A percentile compares a stretch with the other conserved stretches of the same genome.
phyloP scores from a whole-genome alignment of 2,888 invertebrate species.

The Ferdinandea cuprea region DNA sequence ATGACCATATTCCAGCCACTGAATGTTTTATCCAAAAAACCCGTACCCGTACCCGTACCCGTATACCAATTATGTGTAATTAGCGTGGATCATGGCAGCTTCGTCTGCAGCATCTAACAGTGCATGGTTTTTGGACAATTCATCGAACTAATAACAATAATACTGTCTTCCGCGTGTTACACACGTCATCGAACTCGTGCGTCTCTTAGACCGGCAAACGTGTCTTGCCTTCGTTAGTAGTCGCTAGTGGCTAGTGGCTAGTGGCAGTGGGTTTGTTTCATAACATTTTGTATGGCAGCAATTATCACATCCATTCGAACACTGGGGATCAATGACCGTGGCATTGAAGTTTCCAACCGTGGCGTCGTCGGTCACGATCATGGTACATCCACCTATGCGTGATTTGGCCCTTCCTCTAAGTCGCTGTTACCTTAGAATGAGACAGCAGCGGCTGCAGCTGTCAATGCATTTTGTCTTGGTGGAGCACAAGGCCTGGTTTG shows the following conservation, averaged over 20 bases:
- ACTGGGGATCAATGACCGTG: conserved; percentile 66
- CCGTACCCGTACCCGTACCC: conserved; percentile 3
- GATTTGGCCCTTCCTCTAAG: conserved; percentile 17
- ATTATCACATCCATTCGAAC: conserved; percentile 55
- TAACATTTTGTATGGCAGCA: conserved; percentile 38
- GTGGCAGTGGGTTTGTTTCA: too few species aligned
- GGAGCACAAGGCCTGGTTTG: conserved; percentile 25
- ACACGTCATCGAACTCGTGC: conserved; percentile 31
- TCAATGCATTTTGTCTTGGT: too few species aligned
- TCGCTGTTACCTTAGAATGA: background rate
- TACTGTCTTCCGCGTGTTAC: conserved; percentile 60
- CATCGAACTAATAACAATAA: conserved; percentile 13
- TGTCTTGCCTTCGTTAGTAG: conserved; percentile 60
- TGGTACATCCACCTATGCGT: conserved; percentile 16
- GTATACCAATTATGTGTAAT: conserved; percentile 51
- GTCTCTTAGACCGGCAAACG: conserved; percentile 54
- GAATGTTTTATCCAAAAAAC: conserved; percentile 30
- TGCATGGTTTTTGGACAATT: conserved; percentile 41
- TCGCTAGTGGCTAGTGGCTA: too few species aligned
- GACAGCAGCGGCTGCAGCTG: too few species aligned
- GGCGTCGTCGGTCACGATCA: conserved; percentile 42
- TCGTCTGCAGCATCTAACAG: background rate
- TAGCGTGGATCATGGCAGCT: conserved; percentile 2
- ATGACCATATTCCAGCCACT: conserved; percentile 16
- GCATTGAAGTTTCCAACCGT: conserved; percentile 51